Base-by-base conservation (phyloP, 2,888 invertebrate genomes). In the Orthosia gracilis region DNA sequence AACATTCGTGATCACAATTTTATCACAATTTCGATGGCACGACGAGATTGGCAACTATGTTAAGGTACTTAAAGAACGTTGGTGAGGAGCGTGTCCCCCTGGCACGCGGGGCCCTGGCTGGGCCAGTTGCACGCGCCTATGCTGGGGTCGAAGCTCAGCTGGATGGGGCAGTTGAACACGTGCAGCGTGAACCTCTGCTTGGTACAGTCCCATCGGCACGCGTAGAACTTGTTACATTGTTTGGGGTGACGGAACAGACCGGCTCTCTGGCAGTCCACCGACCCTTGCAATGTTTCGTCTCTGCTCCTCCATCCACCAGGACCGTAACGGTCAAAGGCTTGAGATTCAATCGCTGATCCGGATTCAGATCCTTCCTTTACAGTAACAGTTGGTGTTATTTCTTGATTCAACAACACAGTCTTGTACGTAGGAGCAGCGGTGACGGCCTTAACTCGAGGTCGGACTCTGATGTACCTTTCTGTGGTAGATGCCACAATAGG, bases 41-140 rank as follows among this genome's bases (percentile, higher is more conserved):
- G 87, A 93, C 90, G 90, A 93, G 90, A 91, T 91, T 90, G 84
- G 84, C 88, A 88, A 88, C 80, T 84, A 82, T 85, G 66, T 76
- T 83, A 82, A 84, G 68, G 70, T 81, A 78, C 87, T 94, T 92
- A 96, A 80, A 96, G 91, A 85, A 93, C 92, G 91, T 97, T 96
- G 78, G 97, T 97, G 64, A 97, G 95, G 68, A 97, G 96, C 80
- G 98, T 98, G 88, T 98, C 97, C 69, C 97, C 97, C 83, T 97
- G 97, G 91, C 98, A 98, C 67, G 98, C 97, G 0, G 98, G 98
- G 47, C 98, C 98, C 89, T 98, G 97, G 89, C 98, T 98, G 2
- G 98, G 98, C 98, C 98, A 98, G 92, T 98, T 98, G 88, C 98
- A 98, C 64, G 98, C 98, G n/a, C 98, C 97, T 86, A 98, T 96